Evolutionary conservation across 2,113 vertebrate species (phyloP).

Genomic region (Cnemophilus loriae): DNA sequence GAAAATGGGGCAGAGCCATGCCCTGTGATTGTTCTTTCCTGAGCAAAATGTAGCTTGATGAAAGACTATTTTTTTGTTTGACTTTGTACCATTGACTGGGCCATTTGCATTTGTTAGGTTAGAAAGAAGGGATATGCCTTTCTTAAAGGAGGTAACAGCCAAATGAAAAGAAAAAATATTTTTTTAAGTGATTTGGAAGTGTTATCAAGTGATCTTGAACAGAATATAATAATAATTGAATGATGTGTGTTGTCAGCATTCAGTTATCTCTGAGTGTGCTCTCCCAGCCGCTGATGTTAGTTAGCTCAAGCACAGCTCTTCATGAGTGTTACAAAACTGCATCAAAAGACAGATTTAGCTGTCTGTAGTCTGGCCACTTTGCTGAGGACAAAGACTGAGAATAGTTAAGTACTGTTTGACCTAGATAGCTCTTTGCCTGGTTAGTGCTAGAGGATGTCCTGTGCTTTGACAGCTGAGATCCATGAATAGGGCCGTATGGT

Average conservation of each 20-base stretch:
- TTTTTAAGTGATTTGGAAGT: background rate
- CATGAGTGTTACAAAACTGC: background rate
- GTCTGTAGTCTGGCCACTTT: background rate
- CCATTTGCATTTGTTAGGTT: background rate
- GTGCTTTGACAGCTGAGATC: background rate
- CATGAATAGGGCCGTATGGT: rapidly evolving
- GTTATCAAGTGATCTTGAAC: background rate
- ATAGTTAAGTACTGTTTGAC: background rate
- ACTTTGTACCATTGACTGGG: background rate
- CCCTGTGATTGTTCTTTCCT: background rate
- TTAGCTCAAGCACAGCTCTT: background rate
- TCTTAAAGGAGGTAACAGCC: background rate
- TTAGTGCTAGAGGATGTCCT: background rate
- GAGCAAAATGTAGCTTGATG: background rate
- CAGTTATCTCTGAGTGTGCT: background rate
- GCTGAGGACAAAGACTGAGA: background rate
- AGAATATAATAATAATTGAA: background rate
- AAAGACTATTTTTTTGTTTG: background rate
- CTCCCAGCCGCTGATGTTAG: rapidly evolving
- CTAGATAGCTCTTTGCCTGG: background rate
- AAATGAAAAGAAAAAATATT: background rate
- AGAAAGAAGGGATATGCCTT: background rate
- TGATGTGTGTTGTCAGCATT: background rate
- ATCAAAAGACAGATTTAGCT: background rate
- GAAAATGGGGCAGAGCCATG: background rate